Evolutionary conservation across 2,888 invertebrate genomes (phyloP).

Genomic region (Drosophila hamatofila): DNA sequence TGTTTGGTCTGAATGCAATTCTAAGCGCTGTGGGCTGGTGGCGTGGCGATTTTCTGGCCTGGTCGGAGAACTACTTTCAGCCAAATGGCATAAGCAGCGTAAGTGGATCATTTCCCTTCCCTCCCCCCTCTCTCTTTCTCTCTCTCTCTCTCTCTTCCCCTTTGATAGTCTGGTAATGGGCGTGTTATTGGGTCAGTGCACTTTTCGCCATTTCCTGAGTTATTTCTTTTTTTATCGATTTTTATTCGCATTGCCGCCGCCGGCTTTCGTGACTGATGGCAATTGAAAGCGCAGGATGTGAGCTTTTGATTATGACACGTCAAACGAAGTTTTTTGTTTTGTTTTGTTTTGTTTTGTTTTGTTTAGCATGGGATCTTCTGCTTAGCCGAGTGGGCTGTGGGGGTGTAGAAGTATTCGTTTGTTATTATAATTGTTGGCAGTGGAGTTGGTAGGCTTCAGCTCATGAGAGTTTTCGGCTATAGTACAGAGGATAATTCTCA

Average conservation of each 20-base stretch:
- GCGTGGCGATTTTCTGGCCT: slow-evolving; percentile 82
- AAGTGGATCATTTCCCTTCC: slow-evolving; percentile 53
- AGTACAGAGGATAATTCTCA: not conserved
- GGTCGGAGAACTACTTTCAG: slow-evolving; percentile 82
- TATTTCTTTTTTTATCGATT: slow-evolving; percentile 65
- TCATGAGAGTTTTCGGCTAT: not conserved
- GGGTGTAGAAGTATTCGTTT: not conserved
- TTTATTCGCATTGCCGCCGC: slow-evolving; percentile 34
- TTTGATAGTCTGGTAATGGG: slow-evolving; percentile 30
- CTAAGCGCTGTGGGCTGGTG: slow-evolving; percentile 83
- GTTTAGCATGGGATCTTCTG: slow-evolving; percentile 24
- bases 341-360: slow-evolving; percentile 8
- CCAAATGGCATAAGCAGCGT: slow-evolving; percentile 84
- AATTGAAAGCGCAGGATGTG: slow-evolving; percentile 72
- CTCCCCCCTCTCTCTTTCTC: too few species aligned
- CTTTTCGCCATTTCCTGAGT: slow-evolving; percentile 43
- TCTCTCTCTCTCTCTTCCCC: not conserved
- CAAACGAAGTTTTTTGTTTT: slow-evolving; percentile 22
- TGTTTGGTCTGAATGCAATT: slow-evolving; percentile 84
- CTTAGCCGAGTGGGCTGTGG: not conserved
- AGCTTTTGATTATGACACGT: slow-evolving; percentile 79
- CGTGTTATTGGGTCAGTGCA: slow-evolving; percentile 76
- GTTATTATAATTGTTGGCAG: not conserved
- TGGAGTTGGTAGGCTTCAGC: not conserved
- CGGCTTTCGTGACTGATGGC: slow-evolving; percentile 66